Conservation (phyloP, 1,140 invertebrate genomes). For the Heliothis subflexa region DNA sequence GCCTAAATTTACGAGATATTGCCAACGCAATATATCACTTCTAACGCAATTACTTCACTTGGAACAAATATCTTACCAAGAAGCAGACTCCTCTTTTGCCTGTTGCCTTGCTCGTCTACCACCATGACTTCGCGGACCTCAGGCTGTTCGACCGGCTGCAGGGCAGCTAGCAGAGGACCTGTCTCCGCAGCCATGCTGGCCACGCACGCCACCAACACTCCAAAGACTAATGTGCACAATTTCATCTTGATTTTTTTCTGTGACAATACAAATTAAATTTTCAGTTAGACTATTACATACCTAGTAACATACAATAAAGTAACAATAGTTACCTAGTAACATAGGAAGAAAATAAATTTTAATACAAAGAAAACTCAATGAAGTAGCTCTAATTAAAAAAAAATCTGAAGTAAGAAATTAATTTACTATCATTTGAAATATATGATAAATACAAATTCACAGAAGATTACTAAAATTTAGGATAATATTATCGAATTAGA, state of each 20-base stretch:
- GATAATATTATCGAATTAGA: too few species aligned
- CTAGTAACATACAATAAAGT: background rate
- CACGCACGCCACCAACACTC: constrained; percentile 65
- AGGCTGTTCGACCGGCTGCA: constrained; percentile 48
- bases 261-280: constrained; percentile 1
- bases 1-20: too few species aligned
- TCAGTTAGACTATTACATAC: background rate
- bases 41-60: too few species aligned
- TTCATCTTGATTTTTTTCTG: constrained; percentile 67
- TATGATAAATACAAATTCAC: too few species aligned
- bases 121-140: constrained; percentile 40
- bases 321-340: too few species aligned
- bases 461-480: too few species aligned
- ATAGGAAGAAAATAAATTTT: too few species aligned
- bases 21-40: too few species aligned
- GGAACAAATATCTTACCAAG: constrained; percentile 47
- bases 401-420: too few species aligned
- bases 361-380: too few species aligned
- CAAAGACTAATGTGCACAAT: constrained; percentile 61
- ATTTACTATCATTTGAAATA: too few species aligned
- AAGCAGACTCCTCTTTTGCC: constrained; percentile 58
- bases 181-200: constrained; percentile 61
- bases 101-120: constrained; percentile 29
- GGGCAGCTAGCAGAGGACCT: constrained; percentile 56
- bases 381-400: too few species aligned